Evolutionary conservation across 2,113 vertebrate genomes (phyloP).

Genomic region (Pangasianodon hypophthalmus): DNA sequence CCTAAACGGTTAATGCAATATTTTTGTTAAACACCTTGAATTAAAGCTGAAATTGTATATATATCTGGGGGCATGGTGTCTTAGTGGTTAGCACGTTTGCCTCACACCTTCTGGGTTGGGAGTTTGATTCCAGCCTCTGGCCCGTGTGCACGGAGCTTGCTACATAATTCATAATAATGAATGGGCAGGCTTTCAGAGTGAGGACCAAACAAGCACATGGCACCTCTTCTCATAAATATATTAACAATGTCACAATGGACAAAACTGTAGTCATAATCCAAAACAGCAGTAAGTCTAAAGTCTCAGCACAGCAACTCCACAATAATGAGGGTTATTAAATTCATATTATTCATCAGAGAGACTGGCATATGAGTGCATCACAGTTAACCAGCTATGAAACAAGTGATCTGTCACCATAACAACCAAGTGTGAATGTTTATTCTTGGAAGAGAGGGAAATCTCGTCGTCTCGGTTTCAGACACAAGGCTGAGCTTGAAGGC

Average conservation of each 20-base stretch:
- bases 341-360: conserved; percentile 8
- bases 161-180: background rate
- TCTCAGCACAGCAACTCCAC: background rate
- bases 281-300: background rate
- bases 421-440: conserved; percentile 49
- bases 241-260: conserved; percentile 13
- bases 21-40: too few relatives aligned
- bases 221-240: conserved; percentile 16
- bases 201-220: background rate
- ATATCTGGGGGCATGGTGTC: too few relatives aligned
- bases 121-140: too few relatives aligned
- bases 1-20: too few relatives aligned
- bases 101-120: too few relatives aligned
- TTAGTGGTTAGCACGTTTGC: too few relatives aligned
- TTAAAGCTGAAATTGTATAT: too few relatives aligned
- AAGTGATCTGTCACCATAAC: conserved; percentile 51
- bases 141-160: too few relatives aligned
- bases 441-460: conserved; percentile 25
- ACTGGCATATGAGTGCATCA: background rate
- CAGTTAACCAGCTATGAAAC: conserved; percentile 32
- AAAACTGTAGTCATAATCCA: background rate
- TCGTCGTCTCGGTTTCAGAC: conserved; percentile 25
- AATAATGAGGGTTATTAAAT: conserved; percentile 16
- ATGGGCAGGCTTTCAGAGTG: background rate
- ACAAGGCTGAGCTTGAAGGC: conserved; percentile 2